These are phyloP conservation scores for Mola mola DNA, from an alignment of 2,113 vertebrate genomes.

Conservation along the genomic window DNA sequence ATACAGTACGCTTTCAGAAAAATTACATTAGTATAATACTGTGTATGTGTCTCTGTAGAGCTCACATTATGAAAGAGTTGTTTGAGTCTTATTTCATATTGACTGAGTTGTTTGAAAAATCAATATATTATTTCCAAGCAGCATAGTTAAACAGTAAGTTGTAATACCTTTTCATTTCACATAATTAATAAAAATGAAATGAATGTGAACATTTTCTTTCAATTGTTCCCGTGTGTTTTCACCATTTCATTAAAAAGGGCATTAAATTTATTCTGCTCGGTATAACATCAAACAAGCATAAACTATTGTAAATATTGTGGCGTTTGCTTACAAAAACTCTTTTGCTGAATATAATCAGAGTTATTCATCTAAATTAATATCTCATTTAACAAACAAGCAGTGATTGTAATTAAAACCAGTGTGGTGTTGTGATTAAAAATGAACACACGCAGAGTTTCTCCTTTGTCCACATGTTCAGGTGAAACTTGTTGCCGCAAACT, in stretches of 20 bases:
- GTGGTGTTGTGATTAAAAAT: slow-evolving; percentile 13
- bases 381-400: slow-evolving; percentile 31
- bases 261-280: not conserved
- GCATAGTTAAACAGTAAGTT: too few relatives aligned
- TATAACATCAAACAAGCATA: not conserved
- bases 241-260: too few relatives aligned
- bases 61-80: not conserved
- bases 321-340: slow-evolving; percentile 13
- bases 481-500: not conserved
- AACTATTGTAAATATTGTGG: slow-evolving; percentile 26
- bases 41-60: not conserved
- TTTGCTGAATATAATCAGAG: slow-evolving; percentile 10
- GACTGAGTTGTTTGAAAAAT: slow-evolving; percentile 1
- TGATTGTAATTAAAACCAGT: slow-evolving; percentile 33
- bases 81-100: not conserved
- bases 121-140: too few relatives aligned
- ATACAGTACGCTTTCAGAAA: not conserved
- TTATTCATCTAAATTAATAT: slow-evolving; percentile 20
- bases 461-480: not conserved
- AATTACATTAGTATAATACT: not conserved
- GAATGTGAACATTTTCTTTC: too few relatives aligned
- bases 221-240: too few relatives aligned
- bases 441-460: slow-evolving; percentile 12
- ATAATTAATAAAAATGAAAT: too few relatives aligned
- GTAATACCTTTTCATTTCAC: too few relatives aligned